These are phyloP conservation scores for Ctenoplectra terminalis DNA, from an alignment of 1,140 invertebrate genomes.

Conservation along the genomic window DNA sequence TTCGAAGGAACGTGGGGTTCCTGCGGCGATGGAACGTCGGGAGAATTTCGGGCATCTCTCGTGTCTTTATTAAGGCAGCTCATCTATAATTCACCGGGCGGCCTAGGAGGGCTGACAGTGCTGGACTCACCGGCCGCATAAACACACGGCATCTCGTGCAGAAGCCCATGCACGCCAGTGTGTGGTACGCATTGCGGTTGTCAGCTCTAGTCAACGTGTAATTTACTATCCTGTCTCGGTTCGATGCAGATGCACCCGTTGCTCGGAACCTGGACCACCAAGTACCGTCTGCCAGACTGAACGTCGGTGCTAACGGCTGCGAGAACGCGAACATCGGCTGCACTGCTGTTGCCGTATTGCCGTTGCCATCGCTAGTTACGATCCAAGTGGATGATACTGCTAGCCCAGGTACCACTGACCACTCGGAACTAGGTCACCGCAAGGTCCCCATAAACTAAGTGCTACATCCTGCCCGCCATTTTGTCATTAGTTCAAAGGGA, in stretches of 20 bases:
- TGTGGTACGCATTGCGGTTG: conserved; percentile 71
- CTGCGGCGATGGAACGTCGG: conserved; percentile 64
- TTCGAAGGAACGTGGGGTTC: conserved; percentile 48
- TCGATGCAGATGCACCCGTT: conserved; percentile 66
- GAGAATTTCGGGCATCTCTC: conserved; percentile 71
- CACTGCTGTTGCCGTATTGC: conserved; percentile 42
- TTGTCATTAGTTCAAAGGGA: conserved; percentile 20
- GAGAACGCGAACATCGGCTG: conserved; percentile 36
- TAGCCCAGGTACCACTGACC: conserved; percentile 26
- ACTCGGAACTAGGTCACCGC: conserved; percentile 50
- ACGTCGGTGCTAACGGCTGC: conserved; percentile 38
- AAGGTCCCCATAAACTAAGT: conserved; percentile 62
- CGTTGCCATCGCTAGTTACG: conserved; percentile 55
- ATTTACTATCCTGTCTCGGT: conserved; percentile 69
- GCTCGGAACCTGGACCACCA: conserved; percentile 48
- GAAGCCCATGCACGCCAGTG: conserved; percentile 43
- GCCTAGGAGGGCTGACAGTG: conserved; percentile 58
- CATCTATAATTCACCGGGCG: conserved; percentile 69
- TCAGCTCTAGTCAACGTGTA: conserved; percentile 76
- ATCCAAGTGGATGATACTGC: conserved; percentile 56
- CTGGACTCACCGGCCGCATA: conserved; percentile 66
- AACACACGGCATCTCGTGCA: conserved; percentile 67
- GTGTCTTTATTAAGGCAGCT: conserved; percentile 69
- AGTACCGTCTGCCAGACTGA: conserved; percentile 39
- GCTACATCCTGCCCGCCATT: conserved; percentile 25